Evolutionary conservation across 2,888 invertebrate species (phyloP).

Genomic region (Ectemnius continuus): DNA sequence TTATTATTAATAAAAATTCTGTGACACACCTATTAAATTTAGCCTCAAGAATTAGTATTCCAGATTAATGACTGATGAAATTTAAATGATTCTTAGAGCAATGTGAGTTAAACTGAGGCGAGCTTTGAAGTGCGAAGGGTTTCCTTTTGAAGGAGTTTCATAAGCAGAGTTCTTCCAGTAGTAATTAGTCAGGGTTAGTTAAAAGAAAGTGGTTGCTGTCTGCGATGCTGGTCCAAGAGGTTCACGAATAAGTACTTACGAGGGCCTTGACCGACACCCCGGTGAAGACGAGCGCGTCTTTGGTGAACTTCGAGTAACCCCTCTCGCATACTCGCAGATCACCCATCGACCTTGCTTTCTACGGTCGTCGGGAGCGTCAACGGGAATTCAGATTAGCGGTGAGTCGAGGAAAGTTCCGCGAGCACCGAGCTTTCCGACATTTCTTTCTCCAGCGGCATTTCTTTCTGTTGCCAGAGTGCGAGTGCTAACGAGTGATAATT

Average conservation of each 20-base stretch:
- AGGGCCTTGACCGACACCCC: slow-evolving; percentile 82
- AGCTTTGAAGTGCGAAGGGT: too few species aligned
- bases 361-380: slow-evolving; percentile 60
- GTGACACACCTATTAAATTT: too few species aligned
- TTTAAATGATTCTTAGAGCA: too few species aligned
- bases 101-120: too few species aligned
- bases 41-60: too few species aligned
- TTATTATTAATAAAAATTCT: too few species aligned
- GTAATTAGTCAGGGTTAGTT: not conserved
- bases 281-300: slow-evolving; percentile 78
- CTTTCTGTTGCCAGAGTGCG: too few species aligned
- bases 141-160: too few species aligned
- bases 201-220: slow-evolving; percentile 24
- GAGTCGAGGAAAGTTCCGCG: slow-evolving; percentile 39
- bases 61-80: too few species aligned
- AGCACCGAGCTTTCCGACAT: slow-evolving; percentile 41
- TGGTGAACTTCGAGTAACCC: slow-evolving; percentile 69
- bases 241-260: slow-evolving; percentile 79
- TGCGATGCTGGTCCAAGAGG: slow-evolving; percentile 37
- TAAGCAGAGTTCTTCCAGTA: too few species aligned
- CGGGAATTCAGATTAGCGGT: slow-evolving; percentile 62
- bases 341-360: slow-evolving; percentile 81
- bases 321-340: slow-evolving; percentile 77
- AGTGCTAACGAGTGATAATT: too few species aligned
- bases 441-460: not conserved